phyloP scores from a whole-genome alignment of 1,140 invertebrate species.

The Leucophenga varia region DNA sequence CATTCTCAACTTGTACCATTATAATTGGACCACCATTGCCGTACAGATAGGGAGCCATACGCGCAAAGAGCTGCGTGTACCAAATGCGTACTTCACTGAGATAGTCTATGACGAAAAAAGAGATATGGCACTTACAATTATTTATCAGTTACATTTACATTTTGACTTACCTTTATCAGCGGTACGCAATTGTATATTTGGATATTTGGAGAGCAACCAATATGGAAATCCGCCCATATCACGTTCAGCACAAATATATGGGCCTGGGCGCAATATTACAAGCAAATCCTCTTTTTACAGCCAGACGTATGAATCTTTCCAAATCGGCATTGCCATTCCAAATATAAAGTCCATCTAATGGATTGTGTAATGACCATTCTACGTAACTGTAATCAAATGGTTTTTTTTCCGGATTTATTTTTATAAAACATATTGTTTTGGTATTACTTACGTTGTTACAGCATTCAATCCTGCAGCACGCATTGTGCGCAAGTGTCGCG shows the following conservation, averaged over 20 bases:
- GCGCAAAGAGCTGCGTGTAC: slow-evolving; percentile 61
- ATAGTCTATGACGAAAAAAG: slow-evolving; percentile 62
- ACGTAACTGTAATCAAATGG: slow-evolving; percentile 68
- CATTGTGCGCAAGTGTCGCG: slow-evolving; percentile 76
- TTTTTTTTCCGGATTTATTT: neutral
- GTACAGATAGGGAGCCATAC: slow-evolving; percentile 60
- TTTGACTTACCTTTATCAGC: too few relatives aligned
- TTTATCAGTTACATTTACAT: too few relatives aligned
- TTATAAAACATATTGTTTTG: neutral
- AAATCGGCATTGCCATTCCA: slow-evolving; percentile 80
- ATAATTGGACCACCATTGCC: slow-evolving; percentile 75
- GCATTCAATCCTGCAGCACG: slow-evolving; percentile 83
- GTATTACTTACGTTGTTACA: slow-evolving; percentile 72
- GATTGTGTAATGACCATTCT: slow-evolving; percentile 89
- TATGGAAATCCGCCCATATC: slow-evolving; percentile 76
- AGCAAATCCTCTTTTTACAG: slow-evolving; percentile 75
- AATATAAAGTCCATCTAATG: slow-evolving; percentile 65
- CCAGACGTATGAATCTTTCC: slow-evolving; percentile 70
- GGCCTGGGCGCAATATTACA: slow-evolving; percentile 82
- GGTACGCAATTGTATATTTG: slow-evolving; percentile 66
- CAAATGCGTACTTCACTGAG: slow-evolving; percentile 61
- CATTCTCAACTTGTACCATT: slow-evolving; percentile 84
- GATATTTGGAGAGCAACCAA: slow-evolving; percentile 70
- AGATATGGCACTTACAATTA: too few relatives aligned
- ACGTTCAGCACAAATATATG: slow-evolving; percentile 86